phyloP scores from a whole-genome alignment of 2,113 vertebrate genomes.

The Emydura subglobosa region DNA sequence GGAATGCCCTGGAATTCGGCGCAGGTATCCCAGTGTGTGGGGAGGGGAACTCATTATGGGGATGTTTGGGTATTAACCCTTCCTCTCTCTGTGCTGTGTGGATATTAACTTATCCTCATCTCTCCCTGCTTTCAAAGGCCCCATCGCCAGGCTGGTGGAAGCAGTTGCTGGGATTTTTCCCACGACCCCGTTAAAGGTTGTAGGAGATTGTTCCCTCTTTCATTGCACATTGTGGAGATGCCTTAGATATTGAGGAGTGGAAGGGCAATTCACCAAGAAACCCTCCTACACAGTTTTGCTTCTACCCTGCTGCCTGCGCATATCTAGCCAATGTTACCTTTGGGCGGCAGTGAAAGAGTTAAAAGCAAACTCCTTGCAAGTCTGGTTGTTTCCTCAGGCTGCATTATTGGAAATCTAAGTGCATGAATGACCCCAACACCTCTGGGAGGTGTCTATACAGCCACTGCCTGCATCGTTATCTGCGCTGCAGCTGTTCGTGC shows the following conservation, averaged over 20 bases:
- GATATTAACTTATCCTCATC: neutral
- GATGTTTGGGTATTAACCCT: neutral
- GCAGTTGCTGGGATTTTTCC: neutral
- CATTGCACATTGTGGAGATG: neutral
- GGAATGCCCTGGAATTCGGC: conserved; percentile 77
- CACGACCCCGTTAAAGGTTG: neutral
- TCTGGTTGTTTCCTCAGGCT: neutral
- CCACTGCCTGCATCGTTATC: neutral
- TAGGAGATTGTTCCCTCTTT: neutral
- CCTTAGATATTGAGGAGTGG: neutral
- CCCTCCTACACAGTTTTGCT: neutral
- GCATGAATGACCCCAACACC: conserved; percentile 5
- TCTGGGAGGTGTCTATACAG: conserved; percentile 28
- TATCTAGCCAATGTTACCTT: neutral
- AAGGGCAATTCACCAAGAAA: neutral
- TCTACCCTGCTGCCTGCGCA: neutral
- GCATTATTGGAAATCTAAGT: conserved; percentile 54
- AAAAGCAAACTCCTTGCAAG: conserved; percentile 11
- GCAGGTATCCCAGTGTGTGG: conserved; percentile 71
- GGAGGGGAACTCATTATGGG: neutral
- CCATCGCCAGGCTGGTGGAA: neutral
- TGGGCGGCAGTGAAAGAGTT: neutral
- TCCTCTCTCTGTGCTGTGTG: neutral
- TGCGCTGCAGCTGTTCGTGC: neutral
- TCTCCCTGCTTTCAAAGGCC: fast-evolving